These are phyloP conservation scores for Pipistrellus nathusii DNA, from an alignment of 2,797 vertebrate genomes.

Conservation along the genomic window DNA sequence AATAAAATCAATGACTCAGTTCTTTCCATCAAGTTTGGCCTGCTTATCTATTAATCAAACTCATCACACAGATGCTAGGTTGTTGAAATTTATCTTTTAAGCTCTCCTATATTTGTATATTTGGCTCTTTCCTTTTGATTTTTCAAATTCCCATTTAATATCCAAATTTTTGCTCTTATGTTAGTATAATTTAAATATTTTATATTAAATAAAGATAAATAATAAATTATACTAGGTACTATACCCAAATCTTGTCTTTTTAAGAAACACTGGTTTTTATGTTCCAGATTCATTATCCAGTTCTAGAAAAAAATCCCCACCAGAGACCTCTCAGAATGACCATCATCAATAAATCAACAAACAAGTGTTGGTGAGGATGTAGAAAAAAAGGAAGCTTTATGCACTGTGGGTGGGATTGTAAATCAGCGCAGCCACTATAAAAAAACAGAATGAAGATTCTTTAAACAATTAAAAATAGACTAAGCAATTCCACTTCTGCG, in stretches of 20 bases:
- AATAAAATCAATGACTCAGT: constrained; percentile 21
- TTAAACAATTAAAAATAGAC: background rate
- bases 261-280: background rate
- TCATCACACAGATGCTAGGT: background rate
- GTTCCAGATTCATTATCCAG: background rate
- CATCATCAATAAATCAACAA: background rate
- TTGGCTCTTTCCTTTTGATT: background rate
- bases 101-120: background rate
- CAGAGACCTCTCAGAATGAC: background rate
- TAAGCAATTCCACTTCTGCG: background rate
- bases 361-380: background rate
- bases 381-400: background rate
- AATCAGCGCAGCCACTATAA: background rate
- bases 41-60: constrained; percentile 4
- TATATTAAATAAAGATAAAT: constrained; percentile 9
- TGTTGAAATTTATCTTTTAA: constrained; percentile 27
- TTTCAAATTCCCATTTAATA: constrained; percentile 49
- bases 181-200: background rate
- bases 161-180: background rate
- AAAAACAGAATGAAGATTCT: background rate
- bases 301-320: background rate
- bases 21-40: background rate
- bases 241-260: background rate
- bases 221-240: background rate
- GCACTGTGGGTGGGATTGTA: background rate